Evolutionary conservation across 2,113 vertebrate genomes (phyloP).

Genomic region (Donacobius atricapilla): DNA sequence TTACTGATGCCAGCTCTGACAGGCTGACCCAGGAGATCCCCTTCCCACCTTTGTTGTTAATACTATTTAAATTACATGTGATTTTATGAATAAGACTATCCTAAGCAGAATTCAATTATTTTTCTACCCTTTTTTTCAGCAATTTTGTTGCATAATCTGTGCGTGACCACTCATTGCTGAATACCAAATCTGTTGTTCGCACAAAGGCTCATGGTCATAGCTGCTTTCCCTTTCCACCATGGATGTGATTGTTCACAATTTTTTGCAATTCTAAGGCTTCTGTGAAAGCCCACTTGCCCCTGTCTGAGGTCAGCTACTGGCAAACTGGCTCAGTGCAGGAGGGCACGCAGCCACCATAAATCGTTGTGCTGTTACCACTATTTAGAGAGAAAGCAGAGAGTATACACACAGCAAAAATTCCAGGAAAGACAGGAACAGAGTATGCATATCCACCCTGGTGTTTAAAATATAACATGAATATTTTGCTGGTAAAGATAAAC

Average conservation of each 20-base stretch:
- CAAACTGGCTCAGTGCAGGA: neutral
- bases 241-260: neutral
- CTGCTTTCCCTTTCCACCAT: rapidly evolving
- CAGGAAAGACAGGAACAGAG: neutral
- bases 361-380: neutral
- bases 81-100: neutral
- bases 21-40: neutral
- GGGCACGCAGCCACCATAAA: neutral
- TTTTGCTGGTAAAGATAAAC: neutral
- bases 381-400: neutral
- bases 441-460: neutral
- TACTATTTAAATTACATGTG: neutral
- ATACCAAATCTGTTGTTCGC: neutral
- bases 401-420: rapidly evolving
- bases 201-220: neutral
- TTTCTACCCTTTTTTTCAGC: neutral
- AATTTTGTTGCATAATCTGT: neutral
- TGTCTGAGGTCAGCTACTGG: neutral
- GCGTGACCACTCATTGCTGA: neutral
- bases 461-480: neutral
- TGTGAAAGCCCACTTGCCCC: neutral
- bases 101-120: neutral
- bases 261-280: neutral
- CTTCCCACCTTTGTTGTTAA: neutral
- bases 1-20: neutral